phyloP scores from a whole-genome alignment of 2,888 invertebrate genomes.

The Synergus umbraculus region DNA sequence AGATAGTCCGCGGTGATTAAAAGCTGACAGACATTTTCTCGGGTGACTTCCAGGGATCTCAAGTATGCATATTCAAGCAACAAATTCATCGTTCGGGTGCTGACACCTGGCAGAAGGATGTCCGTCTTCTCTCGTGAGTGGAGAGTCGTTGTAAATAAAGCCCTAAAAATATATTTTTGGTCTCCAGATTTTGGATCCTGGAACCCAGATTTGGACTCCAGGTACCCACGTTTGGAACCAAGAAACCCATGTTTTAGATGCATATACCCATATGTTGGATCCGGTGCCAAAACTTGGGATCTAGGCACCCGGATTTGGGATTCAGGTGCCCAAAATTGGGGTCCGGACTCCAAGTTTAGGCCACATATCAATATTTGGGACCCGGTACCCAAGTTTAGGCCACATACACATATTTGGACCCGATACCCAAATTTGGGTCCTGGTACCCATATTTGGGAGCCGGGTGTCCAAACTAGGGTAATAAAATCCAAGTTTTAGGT shows the following conservation, averaged over 20 bases:
- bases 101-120: slow-evolving; percentile 87
- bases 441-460: too few relatives aligned
- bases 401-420: too few relatives aligned
- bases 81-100: slow-evolving; percentile 86
- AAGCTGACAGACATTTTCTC: slow-evolving; percentile 89
- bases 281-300: too few relatives aligned
- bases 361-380: too few relatives aligned
- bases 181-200: neutral
- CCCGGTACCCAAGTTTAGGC: too few relatives aligned
- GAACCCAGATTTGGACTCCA: too few relatives aligned
- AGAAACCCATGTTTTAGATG: too few relatives aligned
- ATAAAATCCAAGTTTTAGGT: too few relatives aligned
- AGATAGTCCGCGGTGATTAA: slow-evolving; percentile 93
- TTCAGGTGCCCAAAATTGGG: neutral
- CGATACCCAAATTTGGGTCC: too few relatives aligned
- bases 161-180: slow-evolving; percentile 78
- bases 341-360: neutral
- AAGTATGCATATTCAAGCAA: slow-evolving; percentile 92
- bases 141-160: slow-evolving; percentile 89
- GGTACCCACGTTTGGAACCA: too few relatives aligned
- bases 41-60: slow-evolving; percentile 85
- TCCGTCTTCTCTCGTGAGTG: slow-evolving; percentile 84
- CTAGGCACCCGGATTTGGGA: neutral
- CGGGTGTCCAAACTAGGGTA: too few relatives aligned
- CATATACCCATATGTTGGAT: too few relatives aligned